phyloP scores from a whole-genome alignment of 2,113 vertebrate species.

The Petromus typicus region DNA sequence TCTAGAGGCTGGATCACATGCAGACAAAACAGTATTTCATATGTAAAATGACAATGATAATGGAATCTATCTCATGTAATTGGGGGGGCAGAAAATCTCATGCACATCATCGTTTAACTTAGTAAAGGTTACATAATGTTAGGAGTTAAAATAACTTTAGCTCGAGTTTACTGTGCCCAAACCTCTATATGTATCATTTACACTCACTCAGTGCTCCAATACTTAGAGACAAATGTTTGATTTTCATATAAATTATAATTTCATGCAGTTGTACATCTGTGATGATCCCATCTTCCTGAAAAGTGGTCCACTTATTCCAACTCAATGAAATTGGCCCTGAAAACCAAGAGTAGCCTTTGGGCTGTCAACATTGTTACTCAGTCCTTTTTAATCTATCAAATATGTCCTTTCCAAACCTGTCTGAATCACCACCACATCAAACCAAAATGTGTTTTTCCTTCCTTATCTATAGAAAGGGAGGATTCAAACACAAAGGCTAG shows the following conservation, averaged over 20 bases:
- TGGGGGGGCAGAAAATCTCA: neutral
- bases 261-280: neutral
- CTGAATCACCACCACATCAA: conserved; percentile 41
- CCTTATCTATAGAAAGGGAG: conserved; percentile 46
- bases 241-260: conserved; percentile 40
- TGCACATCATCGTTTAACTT: neutral
- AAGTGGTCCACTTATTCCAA: neutral
- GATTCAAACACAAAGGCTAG: conserved; percentile 60
- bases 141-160: conserved; percentile 8
- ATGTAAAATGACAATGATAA: neutral
- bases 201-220: neutral
- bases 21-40: neutral
- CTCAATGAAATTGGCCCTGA: neutral
- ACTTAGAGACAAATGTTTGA: conserved; percentile 15
- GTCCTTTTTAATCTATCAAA: conserved; percentile 51
- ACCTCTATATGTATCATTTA: neutral
- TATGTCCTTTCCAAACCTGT: neutral
- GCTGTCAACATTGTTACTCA: neutral
- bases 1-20: neutral
- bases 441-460: conserved; percentile 52
- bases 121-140: neutral
- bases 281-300: conserved; percentile 28
- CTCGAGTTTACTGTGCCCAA: neutral
- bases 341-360: neutral
- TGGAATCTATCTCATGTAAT: neutral